Percentiles rank a stretch among this genome's conserved stretches.
Evolutionary conservation across 2,888 invertebrate species (phyloP).

Genomic region (Eutolmus rufibarbis): DNA sequence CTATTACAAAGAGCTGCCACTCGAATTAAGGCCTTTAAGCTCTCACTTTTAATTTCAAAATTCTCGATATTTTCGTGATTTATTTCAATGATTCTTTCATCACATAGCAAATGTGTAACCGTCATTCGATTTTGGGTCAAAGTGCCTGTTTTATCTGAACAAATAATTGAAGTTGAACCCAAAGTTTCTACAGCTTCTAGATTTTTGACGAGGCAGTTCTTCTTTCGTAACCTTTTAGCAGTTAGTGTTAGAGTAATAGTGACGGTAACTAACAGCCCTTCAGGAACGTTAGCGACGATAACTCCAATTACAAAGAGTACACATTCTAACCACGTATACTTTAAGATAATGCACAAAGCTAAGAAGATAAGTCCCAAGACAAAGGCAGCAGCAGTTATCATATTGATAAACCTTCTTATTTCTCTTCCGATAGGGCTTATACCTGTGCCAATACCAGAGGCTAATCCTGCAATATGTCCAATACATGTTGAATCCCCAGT

Average conservation of each 20-base stretch:
- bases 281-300: slow-evolving; percentile 97
- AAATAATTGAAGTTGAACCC: slow-evolving; percentile 96
- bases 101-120: slow-evolving; percentile 97
- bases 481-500: slow-evolving; percentile 91
- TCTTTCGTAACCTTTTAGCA: slow-evolving; percentile 95
- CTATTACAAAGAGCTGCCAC: slow-evolving; percentile 93
- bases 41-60: slow-evolving; percentile 65
- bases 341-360: slow-evolving; percentile 90
- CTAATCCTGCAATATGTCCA: slow-evolving; percentile 89
- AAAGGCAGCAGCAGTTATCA: slow-evolving; percentile 91
- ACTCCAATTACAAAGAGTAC: slow-evolving; percentile 97
- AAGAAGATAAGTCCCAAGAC: slow-evolving; percentile 93
- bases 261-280: slow-evolving; percentile 94
- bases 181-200: slow-evolving; percentile 96
- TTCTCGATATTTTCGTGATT: slow-evolving; percentile 65
- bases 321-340: slow-evolving; percentile 95
- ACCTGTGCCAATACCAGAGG: slow-evolving; percentile 86
- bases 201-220: slow-evolving; percentile 96
- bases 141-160: slow-evolving; percentile 97
- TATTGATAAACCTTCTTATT: slow-evolving; percentile 95
- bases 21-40: slow-evolving; percentile 82
- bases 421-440: slow-evolving; percentile 97
- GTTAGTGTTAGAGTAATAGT: slow-evolving; percentile 95
- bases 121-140: slow-evolving; percentile 97
- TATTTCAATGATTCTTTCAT: slow-evolving; percentile 93